Percentiles rank a stretch among this genome's conserved stretches.
Conservation (phyloP, 2,888 invertebrate species). For the Gandaritis pyraliata region DNA sequence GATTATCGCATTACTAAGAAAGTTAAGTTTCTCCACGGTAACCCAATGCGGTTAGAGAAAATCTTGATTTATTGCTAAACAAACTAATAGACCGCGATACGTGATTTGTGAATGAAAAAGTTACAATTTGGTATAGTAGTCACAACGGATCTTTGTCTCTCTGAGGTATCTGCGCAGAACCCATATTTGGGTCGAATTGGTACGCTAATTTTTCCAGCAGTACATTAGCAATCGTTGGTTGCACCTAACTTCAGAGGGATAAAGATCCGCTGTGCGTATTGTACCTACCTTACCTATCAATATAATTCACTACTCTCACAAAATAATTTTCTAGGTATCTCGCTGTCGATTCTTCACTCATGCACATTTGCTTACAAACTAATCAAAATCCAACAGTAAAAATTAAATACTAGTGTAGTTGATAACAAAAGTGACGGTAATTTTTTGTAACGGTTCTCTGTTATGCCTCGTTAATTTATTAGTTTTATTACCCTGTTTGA, state of each 20-base stretch:
- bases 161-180: no score
- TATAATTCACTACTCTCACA: constrained; percentile 4
- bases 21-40: constrained; percentile 25
- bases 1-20: constrained; percentile 23
- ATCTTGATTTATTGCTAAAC: constrained; percentile 19
- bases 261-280: no score
- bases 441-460: constrained; percentile 1
- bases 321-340: no score
- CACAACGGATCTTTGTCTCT: no score
- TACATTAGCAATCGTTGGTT: no score
- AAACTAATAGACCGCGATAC: constrained; percentile 17
- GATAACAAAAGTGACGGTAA: not conserved
- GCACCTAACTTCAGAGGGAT: no score
- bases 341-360: no score
- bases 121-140: not conserved
- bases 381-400: constrained; percentile 10
- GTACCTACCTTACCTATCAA: no score
- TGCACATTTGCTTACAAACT: constrained; percentile 24
- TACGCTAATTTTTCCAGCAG: no score
- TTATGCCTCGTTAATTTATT: not conserved
- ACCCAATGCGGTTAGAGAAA: constrained; percentile 31
- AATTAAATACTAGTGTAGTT: constrained; percentile 4
- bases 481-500: constrained; percentile 4
- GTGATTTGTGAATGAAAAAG: constrained; percentile 16
- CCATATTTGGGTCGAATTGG: no score